Conservation (phyloP, 2,797 vertebrate genomes). For the Rhinogobio ventralis region DNA sequence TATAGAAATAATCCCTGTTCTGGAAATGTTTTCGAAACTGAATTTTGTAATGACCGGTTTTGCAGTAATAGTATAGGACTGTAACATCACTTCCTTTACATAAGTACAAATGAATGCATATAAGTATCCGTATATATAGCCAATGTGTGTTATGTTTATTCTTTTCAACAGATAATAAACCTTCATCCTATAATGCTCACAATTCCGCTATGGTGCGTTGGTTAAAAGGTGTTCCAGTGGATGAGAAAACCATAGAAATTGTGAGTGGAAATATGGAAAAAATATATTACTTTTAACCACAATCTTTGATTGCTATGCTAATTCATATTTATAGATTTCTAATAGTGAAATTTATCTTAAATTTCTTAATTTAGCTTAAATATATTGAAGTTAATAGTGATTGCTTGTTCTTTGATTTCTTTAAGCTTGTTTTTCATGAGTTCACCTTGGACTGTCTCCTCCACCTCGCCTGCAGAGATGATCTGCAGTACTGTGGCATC, state of each 20-base stretch:
- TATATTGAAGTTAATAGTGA: conserved; percentile 15
- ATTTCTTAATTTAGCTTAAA: not conserved
- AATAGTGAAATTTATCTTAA: not conserved
- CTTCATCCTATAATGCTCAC: conserved; percentile 17
- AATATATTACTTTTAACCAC: not conserved
- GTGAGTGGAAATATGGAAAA: conserved; percentile 68
- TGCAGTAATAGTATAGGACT: not conserved
- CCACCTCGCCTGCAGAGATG: conserved; percentile 80
- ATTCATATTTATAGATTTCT: not conserved
- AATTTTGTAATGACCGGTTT: not conserved
- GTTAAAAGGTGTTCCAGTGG: conserved; percentile 79
- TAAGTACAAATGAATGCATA: not conserved
- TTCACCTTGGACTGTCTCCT: conserved; percentile 86
- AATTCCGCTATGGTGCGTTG: conserved; percentile 74
- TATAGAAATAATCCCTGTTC: not conserved
- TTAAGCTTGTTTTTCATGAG: conserved; percentile 81
- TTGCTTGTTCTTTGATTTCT: conserved; percentile 34
- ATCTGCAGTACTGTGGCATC: conserved; percentile 84
- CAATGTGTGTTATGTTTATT: conserved; percentile 14
- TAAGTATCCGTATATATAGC: not conserved
- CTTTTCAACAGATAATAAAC: conserved; percentile 50
- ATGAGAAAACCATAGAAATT: conserved; percentile 79
- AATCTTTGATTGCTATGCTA: not conserved
- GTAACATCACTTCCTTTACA: not conserved
- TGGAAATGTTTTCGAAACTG: conserved; percentile 9